Percentiles rank a stretch among this genome's conserved stretches.
Conservation (phyloP, 2,888 invertebrate species). For the Rhagophthalmus giganteus region DNA sequence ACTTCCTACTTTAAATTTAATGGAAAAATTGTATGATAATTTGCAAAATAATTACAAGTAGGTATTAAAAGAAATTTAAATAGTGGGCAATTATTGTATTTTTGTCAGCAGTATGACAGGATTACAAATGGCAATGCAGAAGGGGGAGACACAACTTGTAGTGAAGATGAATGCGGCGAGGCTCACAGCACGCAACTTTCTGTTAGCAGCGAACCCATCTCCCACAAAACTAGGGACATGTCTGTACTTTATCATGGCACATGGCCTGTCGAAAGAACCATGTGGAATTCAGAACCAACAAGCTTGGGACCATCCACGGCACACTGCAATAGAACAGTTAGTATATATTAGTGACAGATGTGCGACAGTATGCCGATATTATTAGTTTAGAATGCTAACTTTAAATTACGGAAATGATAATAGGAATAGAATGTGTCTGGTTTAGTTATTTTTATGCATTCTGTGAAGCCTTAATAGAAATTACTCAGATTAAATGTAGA, state of each 20-base stretch:
- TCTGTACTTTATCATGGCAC: constrained; percentile 63
- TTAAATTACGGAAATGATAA: constrained; percentile 3
- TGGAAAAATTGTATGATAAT: no score
- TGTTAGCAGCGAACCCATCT: constrained; percentile 49
- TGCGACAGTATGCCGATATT: neutral
- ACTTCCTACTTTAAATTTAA: no score
- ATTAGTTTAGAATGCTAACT: neutral
- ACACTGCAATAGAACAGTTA: constrained; percentile 31
- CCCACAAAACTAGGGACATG: constrained; percentile 43
- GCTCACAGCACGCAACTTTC: constrained; percentile 47
- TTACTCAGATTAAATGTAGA: constrained; percentile 5
- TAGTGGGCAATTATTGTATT: no score
- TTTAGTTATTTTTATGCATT: constrained; percentile 9
- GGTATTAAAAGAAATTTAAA: no score
- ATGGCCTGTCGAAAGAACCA: constrained; percentile 62
- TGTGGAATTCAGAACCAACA: constrained; percentile 54
- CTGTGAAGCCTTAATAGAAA: constrained; percentile 5
- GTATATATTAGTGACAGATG: neutral
- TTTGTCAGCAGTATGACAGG: constrained; percentile 24
- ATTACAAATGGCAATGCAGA: constrained; percentile 14
- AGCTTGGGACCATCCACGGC: constrained; percentile 33
- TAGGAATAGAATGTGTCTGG: neutral
- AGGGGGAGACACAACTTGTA: constrained; percentile 33
- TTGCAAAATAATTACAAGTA: no score
- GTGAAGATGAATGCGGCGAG: constrained; percentile 48